These are phyloP conservation scores for Oscarella lobularis DNA, from an alignment of 37 sponge, comb jelly and placozoan genomes.

Conservation along the genomic window DNA sequence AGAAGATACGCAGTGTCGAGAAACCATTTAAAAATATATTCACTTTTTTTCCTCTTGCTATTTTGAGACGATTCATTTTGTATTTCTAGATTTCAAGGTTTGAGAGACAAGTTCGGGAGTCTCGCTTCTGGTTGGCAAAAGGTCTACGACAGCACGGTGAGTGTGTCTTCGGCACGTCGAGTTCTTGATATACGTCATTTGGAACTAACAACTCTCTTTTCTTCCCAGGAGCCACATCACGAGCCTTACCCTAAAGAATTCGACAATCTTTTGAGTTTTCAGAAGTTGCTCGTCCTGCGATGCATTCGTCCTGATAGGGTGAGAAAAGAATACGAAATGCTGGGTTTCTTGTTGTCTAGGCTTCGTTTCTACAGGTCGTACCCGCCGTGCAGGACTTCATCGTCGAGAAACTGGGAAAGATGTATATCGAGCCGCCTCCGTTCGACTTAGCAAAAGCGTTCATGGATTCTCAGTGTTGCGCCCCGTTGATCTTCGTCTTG, in stretches of 20 bases:
- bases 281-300: slow-evolving; percentile 70
- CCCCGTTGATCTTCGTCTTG: slow-evolving; percentile 94
- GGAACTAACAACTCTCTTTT: too few relatives aligned
- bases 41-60: background rate
- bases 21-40: background rate
- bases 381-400: slow-evolving; percentile 95
- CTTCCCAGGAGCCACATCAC: slow-evolving; percentile 62
- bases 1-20: slow-evolving; percentile 8
- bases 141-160: slow-evolving; percentile 60
- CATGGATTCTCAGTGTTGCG: slow-evolving; percentile 88
- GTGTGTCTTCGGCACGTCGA: background rate
- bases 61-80: background rate
- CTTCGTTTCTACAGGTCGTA: slow-evolving; percentile 30
- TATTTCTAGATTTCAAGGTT: slow-evolving; percentile 53
- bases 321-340: background rate
- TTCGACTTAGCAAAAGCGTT: slow-evolving; percentile 90
- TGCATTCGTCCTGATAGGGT: slow-evolving; percentile 94
- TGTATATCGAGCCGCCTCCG: slow-evolving; percentile 94
- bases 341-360: background rate
- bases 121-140: slow-evolving; percentile 53
- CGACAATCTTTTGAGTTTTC: slow-evolving; percentile 54
- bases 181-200: background rate
- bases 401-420: slow-evolving; percentile 44
- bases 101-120: slow-evolving; percentile 30
- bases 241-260: slow-evolving; percentile 60